Conservation (phyloP, 1,140 invertebrate genomes). For the Lepidurus packardi region DNA sequence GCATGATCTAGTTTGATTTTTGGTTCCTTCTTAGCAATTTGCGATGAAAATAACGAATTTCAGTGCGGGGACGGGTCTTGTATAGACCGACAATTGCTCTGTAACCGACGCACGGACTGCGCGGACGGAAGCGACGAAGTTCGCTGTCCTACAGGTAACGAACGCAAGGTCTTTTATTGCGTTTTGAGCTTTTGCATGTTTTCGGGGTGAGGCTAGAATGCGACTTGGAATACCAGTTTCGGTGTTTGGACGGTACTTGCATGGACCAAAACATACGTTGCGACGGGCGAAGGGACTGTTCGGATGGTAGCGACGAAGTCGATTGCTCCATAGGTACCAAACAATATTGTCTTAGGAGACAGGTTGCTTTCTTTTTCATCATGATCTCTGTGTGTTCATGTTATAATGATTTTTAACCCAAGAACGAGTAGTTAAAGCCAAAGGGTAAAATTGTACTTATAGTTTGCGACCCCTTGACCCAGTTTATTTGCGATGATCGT, state of each 20-base stretch:
- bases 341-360: not conserved
- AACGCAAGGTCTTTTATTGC: constrained; percentile 25
- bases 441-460: constrained; percentile 50
- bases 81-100: constrained; percentile 36
- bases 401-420: not conserved
- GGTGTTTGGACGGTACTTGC: constrained; percentile 50
- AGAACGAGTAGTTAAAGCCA: not conserved
- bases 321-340: constrained; percentile 47
- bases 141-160: constrained; percentile 51
- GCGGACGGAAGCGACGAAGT: constrained; percentile 84
- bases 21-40: not conserved
- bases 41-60: constrained; percentile 23
- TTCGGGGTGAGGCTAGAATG: not conserved
- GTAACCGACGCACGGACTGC: constrained; percentile 71
- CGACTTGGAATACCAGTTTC: constrained; percentile 21
- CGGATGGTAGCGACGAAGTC: constrained; percentile 64
- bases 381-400: not conserved
- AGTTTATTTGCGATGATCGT: constrained; percentile 42
- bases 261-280: constrained; percentile 57
- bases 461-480: constrained; percentile 32
- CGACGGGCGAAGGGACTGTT: constrained; percentile 61
- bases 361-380: not conserved
- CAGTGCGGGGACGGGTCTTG: constrained; percentile 35
- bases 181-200: constrained; percentile 25
- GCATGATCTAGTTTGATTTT: too few relatives aligned